Conservation (phyloP, 2,888 invertebrate genomes). For the Xestobium rufovillosum region DNA sequence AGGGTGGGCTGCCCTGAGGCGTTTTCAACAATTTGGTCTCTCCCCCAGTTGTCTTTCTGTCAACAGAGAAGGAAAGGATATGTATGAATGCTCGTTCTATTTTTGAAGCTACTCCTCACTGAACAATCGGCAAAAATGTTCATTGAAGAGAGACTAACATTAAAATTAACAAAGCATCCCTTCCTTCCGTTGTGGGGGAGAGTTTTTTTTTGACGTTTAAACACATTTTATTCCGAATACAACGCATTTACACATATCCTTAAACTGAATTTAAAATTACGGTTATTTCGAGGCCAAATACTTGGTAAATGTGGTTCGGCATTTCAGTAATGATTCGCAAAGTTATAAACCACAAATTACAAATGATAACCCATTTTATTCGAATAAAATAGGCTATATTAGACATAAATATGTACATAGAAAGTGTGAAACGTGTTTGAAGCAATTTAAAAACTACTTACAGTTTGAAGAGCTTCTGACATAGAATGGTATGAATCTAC, state of each 20-base stretch:
- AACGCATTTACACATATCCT: slow-evolving; percentile 35
- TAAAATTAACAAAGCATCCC: too few species aligned
- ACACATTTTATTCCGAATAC: background rate
- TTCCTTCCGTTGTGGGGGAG: slow-evolving; percentile 35
- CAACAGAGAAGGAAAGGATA: slow-evolving; percentile 63
- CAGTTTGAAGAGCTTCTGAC: slow-evolving; percentile 43
- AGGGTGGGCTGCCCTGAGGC: slow-evolving; percentile 8
- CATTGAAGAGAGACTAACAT: too few species aligned
- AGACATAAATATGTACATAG: too few species aligned
- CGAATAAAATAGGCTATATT: too few species aligned
- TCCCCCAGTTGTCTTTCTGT: slow-evolving; percentile 52
- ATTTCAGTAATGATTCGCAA: too few species aligned
- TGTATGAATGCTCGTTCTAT: slow-evolving; percentile 30
- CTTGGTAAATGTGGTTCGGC: too few species aligned
- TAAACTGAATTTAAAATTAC: slow-evolving; percentile 7
- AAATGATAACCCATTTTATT: too few species aligned
- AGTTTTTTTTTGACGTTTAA: slow-evolving; percentile 7
- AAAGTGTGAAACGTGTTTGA: too few species aligned
- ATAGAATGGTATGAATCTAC: slow-evolving; percentile 43
- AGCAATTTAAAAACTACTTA: too few species aligned
- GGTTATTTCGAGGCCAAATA: background rate
- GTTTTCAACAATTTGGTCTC: slow-evolving; percentile 42
- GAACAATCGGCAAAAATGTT: too few species aligned
- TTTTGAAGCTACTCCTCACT: too few species aligned
- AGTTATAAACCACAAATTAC: too few species aligned